phyloP scores from a whole-genome alignment of 2,797 vertebrate genomes.

The Poliocrania exsul region DNA sequence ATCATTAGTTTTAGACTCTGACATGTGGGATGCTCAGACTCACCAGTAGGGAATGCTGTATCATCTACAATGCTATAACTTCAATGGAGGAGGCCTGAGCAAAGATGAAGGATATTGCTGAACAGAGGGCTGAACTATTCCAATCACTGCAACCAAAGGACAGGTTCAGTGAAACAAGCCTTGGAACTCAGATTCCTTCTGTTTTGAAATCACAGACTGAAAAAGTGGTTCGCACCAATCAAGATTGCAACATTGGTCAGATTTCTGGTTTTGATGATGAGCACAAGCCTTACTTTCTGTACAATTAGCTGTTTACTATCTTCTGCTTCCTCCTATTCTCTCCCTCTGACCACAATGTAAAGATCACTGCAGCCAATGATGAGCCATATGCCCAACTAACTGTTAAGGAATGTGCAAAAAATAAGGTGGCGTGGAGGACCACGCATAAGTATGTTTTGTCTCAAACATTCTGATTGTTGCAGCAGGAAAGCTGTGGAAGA shows the following conservation, averaged over 20 bases:
- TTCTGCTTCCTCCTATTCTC: background rate
- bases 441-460: background rate
- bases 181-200: background rate
- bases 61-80: background rate
- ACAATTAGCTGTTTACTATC: background rate
- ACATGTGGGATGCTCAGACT: background rate
- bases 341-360: fast-evolving
- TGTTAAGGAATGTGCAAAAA: background rate
- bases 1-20: too few species aligned
- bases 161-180: background rate
- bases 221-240: background rate
- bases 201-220: background rate
- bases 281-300: background rate
- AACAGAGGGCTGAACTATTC: background rate
- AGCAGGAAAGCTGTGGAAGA: background rate
- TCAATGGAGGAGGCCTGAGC: background rate
- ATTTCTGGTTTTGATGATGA: background rate
- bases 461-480: background rate
- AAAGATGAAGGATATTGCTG: background rate
- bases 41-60: background rate
- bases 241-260: background rate
- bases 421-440: background rate
- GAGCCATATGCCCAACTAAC: background rate
- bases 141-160: background rate
- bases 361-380: background rate